Evolutionary conservation across 1,140 invertebrate species (phyloP).

Genomic region (Tribolium madens): DNA sequence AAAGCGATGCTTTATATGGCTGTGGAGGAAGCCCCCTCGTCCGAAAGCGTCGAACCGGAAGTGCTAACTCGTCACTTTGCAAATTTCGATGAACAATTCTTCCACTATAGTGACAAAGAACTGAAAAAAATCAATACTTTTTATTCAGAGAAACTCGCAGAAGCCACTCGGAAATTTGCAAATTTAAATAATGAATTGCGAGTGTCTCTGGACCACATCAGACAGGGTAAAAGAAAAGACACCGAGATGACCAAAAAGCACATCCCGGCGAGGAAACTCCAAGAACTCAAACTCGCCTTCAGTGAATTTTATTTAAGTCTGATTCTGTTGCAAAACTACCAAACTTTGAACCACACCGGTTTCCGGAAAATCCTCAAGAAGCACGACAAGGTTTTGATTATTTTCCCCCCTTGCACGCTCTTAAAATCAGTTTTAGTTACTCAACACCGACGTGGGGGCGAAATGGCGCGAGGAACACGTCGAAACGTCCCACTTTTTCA

Average conservation of each 20-base stretch:
- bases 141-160: conserved; percentile 90
- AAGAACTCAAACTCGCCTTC: conserved; percentile 91
- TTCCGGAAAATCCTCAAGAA: conserved; percentile 95
- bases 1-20: conserved; percentile 80
- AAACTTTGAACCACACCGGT: conserved; percentile 90
- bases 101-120: conserved; percentile 88
- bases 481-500: conserved; percentile 86
- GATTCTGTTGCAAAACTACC: conserved; percentile 81
- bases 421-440: conserved; percentile 64
- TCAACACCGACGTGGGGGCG: conserved; percentile 71
- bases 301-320: conserved; percentile 92
- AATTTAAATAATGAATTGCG: conserved; percentile 80
- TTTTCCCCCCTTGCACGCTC: background rate
- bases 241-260: conserved; percentile 61
- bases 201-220: conserved; percentile 69
- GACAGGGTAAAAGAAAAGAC: conserved; percentile 68
- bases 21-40: conserved; percentile 78
- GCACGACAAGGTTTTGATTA: conserved; percentile 83
- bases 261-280: conserved; percentile 76
- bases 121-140: conserved; percentile 90
- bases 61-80: conserved; percentile 79
- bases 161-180: conserved; percentile 85
- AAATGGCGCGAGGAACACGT: conserved; percentile 86
- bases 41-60: conserved; percentile 76
- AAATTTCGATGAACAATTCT: conserved; percentile 88